Evolutionary conservation across 2,797 vertebrate genomes (phyloP).

Genomic region (Acipenser ruthenus): DNA sequence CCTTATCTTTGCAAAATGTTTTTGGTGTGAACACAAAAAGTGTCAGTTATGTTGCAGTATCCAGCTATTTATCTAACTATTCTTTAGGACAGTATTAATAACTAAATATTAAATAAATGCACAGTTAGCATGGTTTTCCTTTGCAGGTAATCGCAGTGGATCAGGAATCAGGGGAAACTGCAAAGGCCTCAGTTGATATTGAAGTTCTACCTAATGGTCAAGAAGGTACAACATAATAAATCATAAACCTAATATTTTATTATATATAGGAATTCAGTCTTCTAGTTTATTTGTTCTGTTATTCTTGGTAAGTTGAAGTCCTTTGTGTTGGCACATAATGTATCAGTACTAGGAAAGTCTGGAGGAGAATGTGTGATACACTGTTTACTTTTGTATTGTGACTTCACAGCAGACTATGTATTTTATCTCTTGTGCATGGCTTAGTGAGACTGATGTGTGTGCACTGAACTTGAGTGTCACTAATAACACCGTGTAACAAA

Average conservation of each 20-base stretch:
- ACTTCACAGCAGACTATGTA: neutral
- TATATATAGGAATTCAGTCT: no score
- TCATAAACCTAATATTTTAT: no score
- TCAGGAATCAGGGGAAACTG: slow-evolving; percentile 61
- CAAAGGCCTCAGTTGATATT: slow-evolving; percentile 50
- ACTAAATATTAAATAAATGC: neutral
- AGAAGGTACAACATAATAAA: slow-evolving; percentile 38
- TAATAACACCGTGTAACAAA: no score
- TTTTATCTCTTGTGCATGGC: neutral
- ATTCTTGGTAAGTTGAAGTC: no score
- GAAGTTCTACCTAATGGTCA: slow-evolving; percentile 60
- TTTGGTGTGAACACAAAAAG: no score
- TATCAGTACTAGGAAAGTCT: no score
- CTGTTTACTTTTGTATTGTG: neutral
- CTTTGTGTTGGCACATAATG: no score
- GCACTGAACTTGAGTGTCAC: neutral
- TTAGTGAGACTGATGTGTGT: neutral
- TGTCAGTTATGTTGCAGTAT: neutral
- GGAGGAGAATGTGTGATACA: neutral
- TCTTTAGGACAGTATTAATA: neutral
- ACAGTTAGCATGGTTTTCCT: neutral
- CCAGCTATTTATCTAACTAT: neutral
- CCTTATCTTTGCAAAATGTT: no score
- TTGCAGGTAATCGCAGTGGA: slow-evolving; percentile 50
- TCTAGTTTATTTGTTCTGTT: no score